Evolutionary conservation across 1,140 invertebrate genomes (phyloP).

Genomic region (Apis dorsata): DNA sequence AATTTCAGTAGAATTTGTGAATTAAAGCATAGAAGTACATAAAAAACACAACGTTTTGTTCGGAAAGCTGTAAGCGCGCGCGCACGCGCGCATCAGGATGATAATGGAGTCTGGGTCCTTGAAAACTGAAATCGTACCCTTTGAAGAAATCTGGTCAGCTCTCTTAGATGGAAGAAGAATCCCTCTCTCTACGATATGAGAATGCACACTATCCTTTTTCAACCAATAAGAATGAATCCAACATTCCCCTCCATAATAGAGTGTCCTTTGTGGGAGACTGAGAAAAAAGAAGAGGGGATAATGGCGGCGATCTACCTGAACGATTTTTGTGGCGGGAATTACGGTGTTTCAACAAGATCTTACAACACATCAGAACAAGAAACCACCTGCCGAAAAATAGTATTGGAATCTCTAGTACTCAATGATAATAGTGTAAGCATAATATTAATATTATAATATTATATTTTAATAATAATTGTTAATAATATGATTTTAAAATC

Average conservation of each 20-base stretch:
- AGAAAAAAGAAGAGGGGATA: conserved; percentile 67
- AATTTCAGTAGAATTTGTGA: not conserved
- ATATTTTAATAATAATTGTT: not conserved
- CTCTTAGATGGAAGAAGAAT: conserved; percentile 54
- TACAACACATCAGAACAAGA: conserved; percentile 49
- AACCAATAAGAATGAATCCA: conserved; percentile 54
- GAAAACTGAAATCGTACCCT: conserved; percentile 81
- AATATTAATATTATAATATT: not conserved
- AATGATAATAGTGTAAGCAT: not conserved
- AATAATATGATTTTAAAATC: not conserved
- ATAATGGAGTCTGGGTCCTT: conserved; percentile 75
- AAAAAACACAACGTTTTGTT: conserved; percentile 59
- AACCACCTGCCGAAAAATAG: conserved; percentile 45
- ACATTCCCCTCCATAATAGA: conserved; percentile 9
- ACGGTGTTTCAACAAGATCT: conserved; percentile 62
- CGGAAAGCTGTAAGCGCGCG: conserved; percentile 28
- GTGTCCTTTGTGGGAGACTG: conserved; percentile 68
- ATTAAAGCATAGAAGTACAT: not conserved
- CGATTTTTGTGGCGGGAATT: conserved; percentile 77
- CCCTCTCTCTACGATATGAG: conserved; percentile 43
- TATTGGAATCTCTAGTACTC: conserved; percentile 32
- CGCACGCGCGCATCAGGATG: conserved; percentile 57
- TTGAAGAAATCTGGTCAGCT: conserved; percentile 78
- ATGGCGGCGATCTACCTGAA: conserved; percentile 78
- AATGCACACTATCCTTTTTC: conserved; percentile 51